Base-by-base conservation (phyloP, 2,888 invertebrate species). In the Argynnis bischoffii region DNA sequence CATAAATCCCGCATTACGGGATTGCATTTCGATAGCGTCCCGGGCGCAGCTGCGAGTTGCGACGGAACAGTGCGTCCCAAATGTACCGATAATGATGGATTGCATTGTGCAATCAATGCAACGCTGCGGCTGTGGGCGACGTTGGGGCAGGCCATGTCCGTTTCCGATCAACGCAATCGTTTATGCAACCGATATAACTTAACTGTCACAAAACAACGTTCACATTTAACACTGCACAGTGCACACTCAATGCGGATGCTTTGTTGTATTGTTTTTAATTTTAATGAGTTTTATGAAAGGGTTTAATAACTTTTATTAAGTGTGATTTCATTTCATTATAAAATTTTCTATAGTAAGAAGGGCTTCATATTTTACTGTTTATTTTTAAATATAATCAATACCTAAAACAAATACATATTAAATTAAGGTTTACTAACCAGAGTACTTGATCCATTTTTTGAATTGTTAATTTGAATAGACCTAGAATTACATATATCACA, bases 91-190 rank as follows among this genome's bases (percentile, higher is more conserved):
- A 90, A 77, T 78, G 78, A 81, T 79, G 84, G 85, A 80, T 78
- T 79, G 86, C 83, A 86, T 88, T 88, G 89, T 88, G 88, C 85
- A 87, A 86, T 77, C 85, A 87, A 86, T 77, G 69, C 51, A 54
- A 72, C 18, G 71, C 72, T 70, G 71, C 73, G 72, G 70, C 74
- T 76, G 86, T 86, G 84, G 84, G 85, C 83, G 86, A 74, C 69
- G 82, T 89, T 89, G 84, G 76, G 90, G 88, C 87, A 90, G 90
- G 87, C 81, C 88, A 88, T 88, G 90, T 88, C 88, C 87, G 89
- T 81, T 89, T 89, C 89, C 89, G 87, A 85, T 79, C 74, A 65
- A 81, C 74, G 80, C 82, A 82, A 83, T 79, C 79, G 75, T 81
- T 86, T 87, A 86, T 87, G 85, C 84, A 86, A 89, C 80, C 74